A percentile compares a stretch with the other conserved stretches of the same genome.
Evolutionary conservation across 2,888 invertebrate species (phyloP).

Genomic region (Acleris cristana): DNA sequence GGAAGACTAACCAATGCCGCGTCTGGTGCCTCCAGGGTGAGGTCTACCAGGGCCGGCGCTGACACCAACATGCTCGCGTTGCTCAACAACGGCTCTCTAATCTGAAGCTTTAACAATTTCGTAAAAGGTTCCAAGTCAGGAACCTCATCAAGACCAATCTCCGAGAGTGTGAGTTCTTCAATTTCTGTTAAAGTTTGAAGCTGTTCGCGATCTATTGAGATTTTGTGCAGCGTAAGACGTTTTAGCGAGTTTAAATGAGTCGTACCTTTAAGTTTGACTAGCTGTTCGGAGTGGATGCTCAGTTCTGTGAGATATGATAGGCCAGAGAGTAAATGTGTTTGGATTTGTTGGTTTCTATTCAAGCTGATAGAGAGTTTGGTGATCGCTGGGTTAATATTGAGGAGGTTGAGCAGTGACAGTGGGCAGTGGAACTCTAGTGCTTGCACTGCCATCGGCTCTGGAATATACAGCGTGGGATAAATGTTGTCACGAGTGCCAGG

Average conservation of each 20-base stretch:
- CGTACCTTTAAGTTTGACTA: neutral
- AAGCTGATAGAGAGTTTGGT: neutral
- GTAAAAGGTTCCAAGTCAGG: neutral
- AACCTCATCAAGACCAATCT: constrained; percentile 11
- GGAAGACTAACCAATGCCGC: constrained; percentile 2
- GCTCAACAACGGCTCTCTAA: constrained; percentile 3
- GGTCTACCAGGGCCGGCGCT: constrained; percentile 5
- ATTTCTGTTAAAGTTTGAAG: neutral
- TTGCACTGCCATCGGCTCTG: neutral
- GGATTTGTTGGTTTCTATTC: neutral
- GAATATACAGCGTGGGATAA: too few relatives aligned
- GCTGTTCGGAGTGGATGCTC: neutral
- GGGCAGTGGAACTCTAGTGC: neutral
- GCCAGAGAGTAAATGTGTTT: neutral
- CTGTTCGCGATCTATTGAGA: neutral
- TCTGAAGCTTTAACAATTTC: neutral
- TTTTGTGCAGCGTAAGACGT: neutral
- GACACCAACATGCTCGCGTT: neutral
- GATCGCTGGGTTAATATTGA: neutral
- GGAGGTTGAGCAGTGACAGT: neutral
- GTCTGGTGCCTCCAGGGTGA: constrained; percentile 14
- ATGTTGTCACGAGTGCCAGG: neutral
- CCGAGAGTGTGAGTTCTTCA: neutral
- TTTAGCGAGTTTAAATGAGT: neutral
- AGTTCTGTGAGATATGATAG: neutral